phyloP scores from a whole-genome alignment of 1,140 invertebrate species.

The Mercenaria mercenaria region DNA sequence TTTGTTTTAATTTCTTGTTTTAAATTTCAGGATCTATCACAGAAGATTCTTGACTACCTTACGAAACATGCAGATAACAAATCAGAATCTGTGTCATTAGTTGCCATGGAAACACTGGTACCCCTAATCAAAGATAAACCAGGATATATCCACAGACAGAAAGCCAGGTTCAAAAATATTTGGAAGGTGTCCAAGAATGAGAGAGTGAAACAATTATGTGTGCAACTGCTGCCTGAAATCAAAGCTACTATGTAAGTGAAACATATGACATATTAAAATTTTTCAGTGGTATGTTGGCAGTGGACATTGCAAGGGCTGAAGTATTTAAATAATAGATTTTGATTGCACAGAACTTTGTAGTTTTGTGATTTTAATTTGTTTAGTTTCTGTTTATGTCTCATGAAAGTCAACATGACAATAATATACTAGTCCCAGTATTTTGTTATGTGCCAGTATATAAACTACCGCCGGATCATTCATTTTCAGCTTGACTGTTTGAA shows the following conservation, averaged over 20 bases:
- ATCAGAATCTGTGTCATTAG: not conserved
- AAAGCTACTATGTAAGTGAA: constrained; percentile 7
- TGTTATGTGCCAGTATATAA: too few relatives aligned
- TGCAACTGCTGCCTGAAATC: constrained; percentile 37
- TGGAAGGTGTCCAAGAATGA: constrained; percentile 29
- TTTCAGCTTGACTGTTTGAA: too few relatives aligned
- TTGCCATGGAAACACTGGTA: constrained; percentile 28
- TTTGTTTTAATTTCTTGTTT: too few relatives aligned
- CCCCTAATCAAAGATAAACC: constrained; percentile 36
- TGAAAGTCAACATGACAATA: too few relatives aligned
- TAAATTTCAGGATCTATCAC: constrained; percentile 13
- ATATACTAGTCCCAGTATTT: too few relatives aligned
- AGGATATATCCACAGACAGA: constrained; percentile 39
- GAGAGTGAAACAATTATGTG: constrained; percentile 45
- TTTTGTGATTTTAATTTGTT: too few relatives aligned
- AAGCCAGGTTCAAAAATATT: constrained; percentile 8
- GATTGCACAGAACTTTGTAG: not conserved
- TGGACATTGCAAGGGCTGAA: not conserved
- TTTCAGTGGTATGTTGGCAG: not conserved
- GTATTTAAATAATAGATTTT: not conserved
- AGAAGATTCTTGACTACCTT: constrained; percentile 7
- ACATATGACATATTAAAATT: not conserved
- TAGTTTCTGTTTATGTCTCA: too few relatives aligned
- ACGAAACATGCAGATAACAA: constrained; percentile 43
- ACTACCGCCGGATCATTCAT: too few relatives aligned